Base-by-base conservation (phyloP, 2,888 invertebrate species). In the Patella pellucida region DNA sequence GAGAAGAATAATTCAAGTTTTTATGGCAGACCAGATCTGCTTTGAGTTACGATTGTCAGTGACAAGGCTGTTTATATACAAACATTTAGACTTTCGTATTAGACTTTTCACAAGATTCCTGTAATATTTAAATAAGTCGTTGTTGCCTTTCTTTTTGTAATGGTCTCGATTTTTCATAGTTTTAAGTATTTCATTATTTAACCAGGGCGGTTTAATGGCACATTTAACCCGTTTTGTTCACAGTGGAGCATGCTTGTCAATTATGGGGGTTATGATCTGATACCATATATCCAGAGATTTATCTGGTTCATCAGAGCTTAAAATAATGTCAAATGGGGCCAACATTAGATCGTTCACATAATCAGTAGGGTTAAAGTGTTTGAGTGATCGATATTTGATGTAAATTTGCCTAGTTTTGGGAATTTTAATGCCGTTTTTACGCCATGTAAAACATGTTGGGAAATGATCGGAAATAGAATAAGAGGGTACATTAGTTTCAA, bases 361-460 rank as follows among this genome's bases (percentile, higher is more conserved):
- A n/a, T 56, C n/a, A 16, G 15, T 56, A 56, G 1, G 15, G 56
- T 56, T 56, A 56, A 56, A 15, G 16, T 56, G 15, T n/a, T 0
- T 56, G n/a, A 56, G n/a, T n/a, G 16, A 56, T n/a, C 56, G 56
- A 56, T 56, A 56, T n/a, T 15, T 56, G 56, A 56, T 56, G n/a
- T n/a, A 56, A 56, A n/a, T 56, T 15, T 54, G 54, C 5, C 4
- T 16, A n/a, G 56, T n/a, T 56, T 56, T 56, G 0, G 16, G 16
- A n/a, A 56, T 56, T 56, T 56, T 56, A 56, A 56, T 4, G 15
- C 16, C 56, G 5, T 15, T 4, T 56, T 56, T 56, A 56, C n/a
- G 56, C 56, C 56, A 56, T 15, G 56, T 56, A 16, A 62, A 16
- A 62, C 62, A 62, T 2, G 62, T 62, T 62, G 62, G 62, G n/a